Evolutionary conservation across 53 echinoderm and acorn worm species (phyloP).

Genomic region (Arbacia lixula): DNA sequence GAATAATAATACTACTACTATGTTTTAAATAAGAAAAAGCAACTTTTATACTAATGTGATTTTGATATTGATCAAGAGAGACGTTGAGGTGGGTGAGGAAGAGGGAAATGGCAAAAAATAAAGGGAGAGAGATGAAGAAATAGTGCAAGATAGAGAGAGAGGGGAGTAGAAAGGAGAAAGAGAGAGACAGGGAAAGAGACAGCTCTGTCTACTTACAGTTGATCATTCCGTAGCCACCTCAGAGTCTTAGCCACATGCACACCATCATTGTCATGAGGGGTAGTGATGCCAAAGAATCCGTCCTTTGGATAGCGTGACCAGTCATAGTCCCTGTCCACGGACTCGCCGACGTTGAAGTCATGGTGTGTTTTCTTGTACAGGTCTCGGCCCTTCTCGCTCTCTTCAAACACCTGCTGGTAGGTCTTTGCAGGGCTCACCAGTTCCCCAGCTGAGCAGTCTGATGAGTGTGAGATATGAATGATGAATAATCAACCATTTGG

Average conservation of each 20-base stretch:
- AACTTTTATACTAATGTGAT: no score
- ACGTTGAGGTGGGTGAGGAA: no score
- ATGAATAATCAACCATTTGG: no score
- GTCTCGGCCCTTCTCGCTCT: constrained; percentile 79
- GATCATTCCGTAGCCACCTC: constrained; percentile 87
- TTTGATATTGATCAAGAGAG: no score
- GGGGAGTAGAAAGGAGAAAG: no score
- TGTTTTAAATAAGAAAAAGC: no score
- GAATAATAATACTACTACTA: no score
- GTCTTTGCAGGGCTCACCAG: constrained; percentile 89
- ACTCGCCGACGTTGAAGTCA: constrained; percentile 92
- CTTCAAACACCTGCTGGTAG: constrained; percentile 78
- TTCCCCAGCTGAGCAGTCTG: constrained; percentile 95
- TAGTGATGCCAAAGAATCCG: constrained; percentile 82
- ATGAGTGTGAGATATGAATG: no score
- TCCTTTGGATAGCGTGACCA: constrained; percentile 92
- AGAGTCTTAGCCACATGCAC: constrained; percentile 84
- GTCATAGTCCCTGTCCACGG: constrained; percentile 88
- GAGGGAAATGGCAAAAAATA: no score
- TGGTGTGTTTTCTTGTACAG: constrained; percentile 92
- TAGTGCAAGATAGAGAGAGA: no score
- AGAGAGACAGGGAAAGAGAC: no score
- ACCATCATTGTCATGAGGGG: constrained; percentile 96
- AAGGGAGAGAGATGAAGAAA: no score
- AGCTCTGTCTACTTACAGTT: constrained; percentile 99